A percentile compares a stretch with the other conserved stretches of the same genome.
Evolutionary conservation across 1,140 invertebrate genomes (phyloP).

Genomic region (Contarinia nasturtii): DNA sequence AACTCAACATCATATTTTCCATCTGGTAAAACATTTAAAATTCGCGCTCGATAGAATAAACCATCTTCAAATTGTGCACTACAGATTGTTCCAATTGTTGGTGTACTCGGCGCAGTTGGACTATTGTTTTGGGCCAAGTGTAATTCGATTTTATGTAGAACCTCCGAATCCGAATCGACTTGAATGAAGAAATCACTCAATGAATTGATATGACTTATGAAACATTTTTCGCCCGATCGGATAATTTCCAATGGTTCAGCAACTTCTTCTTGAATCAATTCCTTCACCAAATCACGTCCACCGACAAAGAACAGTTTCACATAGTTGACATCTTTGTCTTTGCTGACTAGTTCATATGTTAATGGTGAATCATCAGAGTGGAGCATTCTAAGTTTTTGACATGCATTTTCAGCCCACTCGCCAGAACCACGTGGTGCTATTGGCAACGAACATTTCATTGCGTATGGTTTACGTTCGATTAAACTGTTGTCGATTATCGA

Average conservation of each 20-base stretch:
- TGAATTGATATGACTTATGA: conserved; percentile 43
- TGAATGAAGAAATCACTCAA: conserved; percentile 53
- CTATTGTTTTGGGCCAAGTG: conserved; percentile 25
- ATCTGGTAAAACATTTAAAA: conserved; percentile 35
- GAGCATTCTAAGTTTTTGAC: conserved; percentile 34
- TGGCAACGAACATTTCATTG: conserved; percentile 40
- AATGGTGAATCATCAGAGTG: conserved; percentile 21
- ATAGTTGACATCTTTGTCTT: conserved; percentile 12
- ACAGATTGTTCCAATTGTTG: conserved; percentile 35
- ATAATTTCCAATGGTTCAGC: conserved; percentile 28
- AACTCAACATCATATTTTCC: conserved; percentile 41
- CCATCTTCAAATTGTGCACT: conserved; percentile 49
- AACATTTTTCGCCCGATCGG: conserved; percentile 31
- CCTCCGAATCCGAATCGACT: conserved; percentile 34
- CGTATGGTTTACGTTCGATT: conserved; percentile 30
- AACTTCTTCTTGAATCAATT: conserved; percentile 31
- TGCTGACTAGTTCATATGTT: conserved; percentile 29
- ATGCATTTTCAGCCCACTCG: conserved; percentile 41
- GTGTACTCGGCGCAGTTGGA: conserved; percentile 9
- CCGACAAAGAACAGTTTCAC: conserved; percentile 31
- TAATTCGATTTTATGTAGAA: conserved; percentile 38
- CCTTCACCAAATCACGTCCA: conserved; percentile 33
- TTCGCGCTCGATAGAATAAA: conserved; percentile 46
- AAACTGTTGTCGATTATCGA: conserved; percentile 29
- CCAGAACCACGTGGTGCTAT: conserved; percentile 36